A percentile compares a stretch with the other conserved stretches of the same genome.
These are phyloP conservation scores for Cacatua alba DNA, from an alignment of 2,113 vertebrate genomes.

Conservation along the genomic window DNA sequence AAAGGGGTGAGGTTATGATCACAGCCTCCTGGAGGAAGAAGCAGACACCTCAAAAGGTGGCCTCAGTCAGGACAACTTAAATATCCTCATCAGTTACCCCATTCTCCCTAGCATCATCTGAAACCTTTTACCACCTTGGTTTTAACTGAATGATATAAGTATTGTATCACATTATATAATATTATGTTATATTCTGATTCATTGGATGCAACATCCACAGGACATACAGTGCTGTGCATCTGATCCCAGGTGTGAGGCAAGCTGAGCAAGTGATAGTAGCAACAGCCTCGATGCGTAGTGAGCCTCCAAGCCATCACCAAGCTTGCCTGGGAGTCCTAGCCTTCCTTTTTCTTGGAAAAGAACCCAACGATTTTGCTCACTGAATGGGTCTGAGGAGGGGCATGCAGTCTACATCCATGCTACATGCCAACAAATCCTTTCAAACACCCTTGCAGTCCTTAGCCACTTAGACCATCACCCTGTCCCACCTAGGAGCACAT, in stretches of 20 bases:
- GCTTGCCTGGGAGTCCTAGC: neutral
- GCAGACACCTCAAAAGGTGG: neutral
- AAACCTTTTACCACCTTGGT: neutral
- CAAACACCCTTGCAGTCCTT: neutral
- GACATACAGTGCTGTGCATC: accelerated
- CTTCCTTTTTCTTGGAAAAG: neutral
- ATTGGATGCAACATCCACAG: neutral
- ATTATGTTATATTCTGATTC: neutral
- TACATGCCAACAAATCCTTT: neutral
- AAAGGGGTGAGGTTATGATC: neutral
- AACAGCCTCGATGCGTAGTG: no score
- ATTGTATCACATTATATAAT: neutral
- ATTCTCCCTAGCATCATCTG: neutral
- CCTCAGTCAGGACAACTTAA: neutral
- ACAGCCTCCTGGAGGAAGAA: neutral
- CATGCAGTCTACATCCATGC: neutral
- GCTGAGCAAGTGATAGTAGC: neutral
- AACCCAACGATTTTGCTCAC: neutral
- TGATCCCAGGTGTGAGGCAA: neutral
- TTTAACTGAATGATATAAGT: neutral
- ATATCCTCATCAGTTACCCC: neutral
- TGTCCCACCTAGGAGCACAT: neutral
- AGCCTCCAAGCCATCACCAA: neutral
- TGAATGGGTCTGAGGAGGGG: neutral
- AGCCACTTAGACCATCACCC: neutral